Evolutionary conservation across 2,888 invertebrate species (phyloP), one percentile per base, ranked within the genome.

Genomic region (Flexamia atlantica): DNA sequence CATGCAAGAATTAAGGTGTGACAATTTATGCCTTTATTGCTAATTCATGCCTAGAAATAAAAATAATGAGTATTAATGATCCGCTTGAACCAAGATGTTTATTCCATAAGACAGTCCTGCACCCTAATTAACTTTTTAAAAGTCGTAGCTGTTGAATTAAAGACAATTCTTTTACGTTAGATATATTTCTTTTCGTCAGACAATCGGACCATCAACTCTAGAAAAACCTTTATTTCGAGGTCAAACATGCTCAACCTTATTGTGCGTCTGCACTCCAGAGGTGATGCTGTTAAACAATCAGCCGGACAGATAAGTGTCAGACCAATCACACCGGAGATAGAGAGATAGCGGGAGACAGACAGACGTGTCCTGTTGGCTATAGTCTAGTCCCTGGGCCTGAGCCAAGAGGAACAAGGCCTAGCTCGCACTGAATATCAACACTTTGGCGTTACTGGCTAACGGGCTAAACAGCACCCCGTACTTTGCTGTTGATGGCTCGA

Each of bases 261-360:
- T 53, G 20, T n/a, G n/a, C n/a, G n/a, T n/a, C n/a, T n/a, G 53
- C 53, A 23, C 28, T 28, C 64, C 30, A 1, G 25, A 28, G 64
- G 25, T 28, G 64, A 10, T n/a, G 50, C 23, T 23, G 57, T 12
- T 64, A 28, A 64, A 64, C 64, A 64, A 64, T 64, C 64, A 64
- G 64, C 57, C 23, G 28, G 25, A 14, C 28, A 64, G 64, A 64
- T 64, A 64, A 64, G 28, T 64, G 64, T 64, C 64, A 64, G 30
- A 64, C 64, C 64, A 64, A 64, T 64, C 64, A 64, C 14, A 28
- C 17, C 12, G 25, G 64, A 25, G 64, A 64, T 64, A 28, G 17
- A 30, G 64, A 64, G 64, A 64, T 64, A 64, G 25, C 53, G 12
- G 23, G 57, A 57, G 64, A 64, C 64, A 64, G 64, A 5, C 53